Base-by-base conservation (phyloP, 2,888 invertebrate genomes). In the Mayetiola destructor region DNA sequence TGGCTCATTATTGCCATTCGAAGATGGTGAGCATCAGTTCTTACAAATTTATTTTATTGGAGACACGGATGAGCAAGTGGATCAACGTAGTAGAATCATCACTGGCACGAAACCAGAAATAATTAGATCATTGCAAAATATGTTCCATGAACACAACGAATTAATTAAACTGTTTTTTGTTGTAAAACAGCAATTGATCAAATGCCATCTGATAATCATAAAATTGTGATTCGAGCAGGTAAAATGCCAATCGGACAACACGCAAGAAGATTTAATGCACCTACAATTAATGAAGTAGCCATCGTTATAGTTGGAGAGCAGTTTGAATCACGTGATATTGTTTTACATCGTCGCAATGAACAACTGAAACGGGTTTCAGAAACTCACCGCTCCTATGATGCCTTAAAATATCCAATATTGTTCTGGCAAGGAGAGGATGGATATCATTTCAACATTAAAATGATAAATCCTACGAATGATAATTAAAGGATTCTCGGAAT, bases 241-340 rank as follows among this genome's bases (percentile, higher is more conserved):
- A 66, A 66, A 59, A 61, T 57, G 57, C 65, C 65, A 57, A 57
- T 59, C 36, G 65, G 64, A 39, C 59, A 62, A 61, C 65, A 66
- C 58, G 61, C 56, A 59, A 57, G 64, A 39, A 57, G 63, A 54
- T 66, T 64, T 56, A 66, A 66, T 62, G 64, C 63, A 56, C 64
- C 63, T 40, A 60, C 58, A 42, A 61, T 63, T 59, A 59, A 63
- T 63, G 68, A 69, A 65, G 67, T 69, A 42, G 67, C 66, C 16
- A 63, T 68, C 55, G 60, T 68, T n/a, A 64, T 69, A 42, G 66
- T 66, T 62, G 67, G 65, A 27, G 63, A 68, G 58, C 53, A 65
- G 37, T 62, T 65, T 56, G 64, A 66, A 60, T 58, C 56, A 57
- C 63, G 68, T 39, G 66, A 68, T 62, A 67, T 71, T 61, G 63